Conservation (phyloP, 2,113 vertebrate genomes). For the Oreochromis niloticus region DNA sequence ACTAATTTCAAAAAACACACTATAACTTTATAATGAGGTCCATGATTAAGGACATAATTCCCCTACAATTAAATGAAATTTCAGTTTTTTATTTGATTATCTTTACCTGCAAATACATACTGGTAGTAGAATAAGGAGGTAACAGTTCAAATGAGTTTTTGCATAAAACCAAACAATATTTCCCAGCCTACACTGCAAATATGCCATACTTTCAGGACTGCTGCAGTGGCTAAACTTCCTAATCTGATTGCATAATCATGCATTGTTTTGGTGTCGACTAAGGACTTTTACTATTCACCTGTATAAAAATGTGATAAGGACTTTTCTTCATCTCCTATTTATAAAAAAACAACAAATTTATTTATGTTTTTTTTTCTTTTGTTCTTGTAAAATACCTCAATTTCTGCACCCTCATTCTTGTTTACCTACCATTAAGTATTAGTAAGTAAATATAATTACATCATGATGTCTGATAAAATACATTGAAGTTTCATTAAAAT, state of each 20-base stretch:
- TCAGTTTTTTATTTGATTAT: not conserved
- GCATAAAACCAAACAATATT: not conserved
- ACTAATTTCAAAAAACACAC: not conserved
- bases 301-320: not conserved
- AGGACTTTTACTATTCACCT: not conserved
- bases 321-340: not conserved
- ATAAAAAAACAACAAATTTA: not conserved
- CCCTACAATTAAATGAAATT: not conserved
- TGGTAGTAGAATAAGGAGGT: not conserved
- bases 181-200: not conserved
- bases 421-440: not conserved
- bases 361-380: not conserved
- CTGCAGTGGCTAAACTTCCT: not conserved
- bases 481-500: no score
- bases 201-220: not conserved
- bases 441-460: no score
- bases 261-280: not conserved
- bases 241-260: not conserved
- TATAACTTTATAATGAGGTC: not conserved
- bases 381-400: not conserved
- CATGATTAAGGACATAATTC: not conserved
- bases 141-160: not conserved
- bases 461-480: no score
- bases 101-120: not conserved
- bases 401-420: not conserved